A percentile compares a stretch with the other conserved stretches of the same genome.
Evolutionary conservation across 2,113 vertebrate species (phyloP).

Genomic region (Heteronetta atricapilla): DNA sequence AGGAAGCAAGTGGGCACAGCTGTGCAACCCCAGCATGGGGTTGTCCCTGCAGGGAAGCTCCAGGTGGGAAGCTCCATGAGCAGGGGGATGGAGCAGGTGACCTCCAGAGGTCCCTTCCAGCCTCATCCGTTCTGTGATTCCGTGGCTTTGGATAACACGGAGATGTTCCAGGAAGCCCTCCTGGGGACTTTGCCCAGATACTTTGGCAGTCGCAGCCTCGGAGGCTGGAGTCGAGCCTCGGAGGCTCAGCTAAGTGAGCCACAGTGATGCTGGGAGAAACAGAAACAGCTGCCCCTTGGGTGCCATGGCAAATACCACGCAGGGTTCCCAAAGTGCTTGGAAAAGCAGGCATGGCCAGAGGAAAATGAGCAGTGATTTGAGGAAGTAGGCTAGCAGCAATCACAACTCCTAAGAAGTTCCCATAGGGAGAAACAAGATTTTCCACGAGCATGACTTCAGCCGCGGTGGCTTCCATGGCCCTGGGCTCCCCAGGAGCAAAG

Average conservation of each 20-base stretch:
- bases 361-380: background rate
- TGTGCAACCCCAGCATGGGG: background rate
- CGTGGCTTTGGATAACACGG: background rate
- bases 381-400: background rate
- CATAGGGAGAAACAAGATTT: background rate
- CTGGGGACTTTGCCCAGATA: background rate
- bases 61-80: background rate
- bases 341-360: background rate
- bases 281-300: background rate
- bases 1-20: background rate
- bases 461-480: background rate
- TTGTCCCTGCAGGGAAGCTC: background rate
- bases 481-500: background rate
- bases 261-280: rapidly evolving
- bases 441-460: rapidly evolving
- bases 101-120: background rate
- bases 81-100: background rate
- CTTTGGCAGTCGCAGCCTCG: background rate
- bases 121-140: background rate
- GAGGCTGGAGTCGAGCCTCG: background rate
- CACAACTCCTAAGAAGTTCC: background rate
- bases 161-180: background rate
- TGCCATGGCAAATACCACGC: background rate
- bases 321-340: background rate
- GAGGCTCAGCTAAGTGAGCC: background rate